These are phyloP conservation scores for Centruroides sculpturatus DNA, from an alignment of 1,140 invertebrate genomes.

Conservation along the genomic window DNA sequence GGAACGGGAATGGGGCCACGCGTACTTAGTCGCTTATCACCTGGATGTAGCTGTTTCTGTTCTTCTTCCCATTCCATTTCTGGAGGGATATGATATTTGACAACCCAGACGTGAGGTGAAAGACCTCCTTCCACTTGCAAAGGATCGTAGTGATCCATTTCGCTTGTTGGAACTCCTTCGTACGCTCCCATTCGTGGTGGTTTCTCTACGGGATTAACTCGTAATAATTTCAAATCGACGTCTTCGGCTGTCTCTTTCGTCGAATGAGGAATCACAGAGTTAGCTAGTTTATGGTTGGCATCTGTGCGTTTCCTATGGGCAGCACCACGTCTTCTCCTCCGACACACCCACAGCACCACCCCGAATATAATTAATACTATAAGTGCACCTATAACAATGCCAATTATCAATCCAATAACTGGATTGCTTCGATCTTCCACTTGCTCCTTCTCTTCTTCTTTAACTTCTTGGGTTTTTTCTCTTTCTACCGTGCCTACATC, in stretches of 20 bases:
- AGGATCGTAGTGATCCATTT: no score
- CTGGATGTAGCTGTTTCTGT: not conserved
- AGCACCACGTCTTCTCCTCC: constrained; percentile 1
- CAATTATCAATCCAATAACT: constrained; percentile 66
- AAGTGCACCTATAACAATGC: constrained; percentile 42
- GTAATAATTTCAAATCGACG: constrained; percentile 11
- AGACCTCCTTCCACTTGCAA: no score
- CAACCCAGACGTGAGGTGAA: not conserved
- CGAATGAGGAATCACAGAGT: constrained; percentile 6
- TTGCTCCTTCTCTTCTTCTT: constrained; percentile 5
- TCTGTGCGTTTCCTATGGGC: constrained; percentile 9
- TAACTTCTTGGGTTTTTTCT: constrained; percentile 14
- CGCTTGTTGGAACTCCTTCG: constrained; percentile 15
- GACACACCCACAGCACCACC: constrained; percentile 37
- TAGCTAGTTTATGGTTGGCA: constrained; percentile 11
- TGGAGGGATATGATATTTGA: not conserved
- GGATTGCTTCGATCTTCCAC: constrained; percentile 51
- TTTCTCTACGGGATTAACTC: constrained; percentile 41
- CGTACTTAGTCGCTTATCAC: constrained; percentile 4
- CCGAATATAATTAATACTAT: constrained; percentile 58
- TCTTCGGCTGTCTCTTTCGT: constrained; percentile 10
- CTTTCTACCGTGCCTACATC: constrained; percentile 34
- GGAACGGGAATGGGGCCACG: constrained; percentile 7
- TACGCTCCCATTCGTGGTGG: constrained; percentile 19
- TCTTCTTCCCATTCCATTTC: not conserved